Evolutionary conservation across 2,113 vertebrate species (phyloP).

Genomic region (Prunella fulvescens): DNA sequence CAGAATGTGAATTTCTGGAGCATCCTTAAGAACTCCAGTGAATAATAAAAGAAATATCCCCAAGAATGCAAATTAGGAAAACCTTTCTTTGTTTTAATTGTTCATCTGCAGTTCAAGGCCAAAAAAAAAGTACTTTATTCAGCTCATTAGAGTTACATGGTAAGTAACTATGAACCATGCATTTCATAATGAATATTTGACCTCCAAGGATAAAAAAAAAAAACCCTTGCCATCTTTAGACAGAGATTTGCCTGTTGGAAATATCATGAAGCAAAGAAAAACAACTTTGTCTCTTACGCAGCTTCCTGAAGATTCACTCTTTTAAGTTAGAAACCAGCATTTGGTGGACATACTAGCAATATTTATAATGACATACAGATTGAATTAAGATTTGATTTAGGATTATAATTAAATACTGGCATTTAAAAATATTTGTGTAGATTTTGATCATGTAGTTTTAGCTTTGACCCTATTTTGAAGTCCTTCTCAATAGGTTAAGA

Average conservation of each 20-base stretch:
- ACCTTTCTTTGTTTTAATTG: neutral
- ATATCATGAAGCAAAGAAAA: neutral
- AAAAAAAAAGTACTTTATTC: neutral
- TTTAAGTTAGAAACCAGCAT: neutral
- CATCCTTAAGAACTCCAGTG: neutral
- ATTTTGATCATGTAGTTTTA: neutral
- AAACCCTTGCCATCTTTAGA: neutral
- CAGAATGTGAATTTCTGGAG: neutral
- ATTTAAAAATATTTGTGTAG: neutral
- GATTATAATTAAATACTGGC: neutral
- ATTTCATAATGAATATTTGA: neutral
- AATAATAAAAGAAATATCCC: neutral
- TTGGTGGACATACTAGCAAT: neutral
- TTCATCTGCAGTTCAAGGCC: neutral
- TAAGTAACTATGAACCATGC: neutral
- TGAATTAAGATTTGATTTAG: neutral
- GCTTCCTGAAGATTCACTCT: neutral
- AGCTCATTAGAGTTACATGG: neutral
- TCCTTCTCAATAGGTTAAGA: neutral
- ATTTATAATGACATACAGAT: neutral
- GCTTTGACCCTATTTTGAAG: neutral
- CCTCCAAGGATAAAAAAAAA: slow-evolving; percentile 9
- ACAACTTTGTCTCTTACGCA: neutral
- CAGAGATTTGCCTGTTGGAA: neutral
- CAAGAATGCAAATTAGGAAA: neutral